phyloP scores from a whole-genome alignment of 2,888 invertebrate genomes.

The Chromoteleia sp. region DNA sequence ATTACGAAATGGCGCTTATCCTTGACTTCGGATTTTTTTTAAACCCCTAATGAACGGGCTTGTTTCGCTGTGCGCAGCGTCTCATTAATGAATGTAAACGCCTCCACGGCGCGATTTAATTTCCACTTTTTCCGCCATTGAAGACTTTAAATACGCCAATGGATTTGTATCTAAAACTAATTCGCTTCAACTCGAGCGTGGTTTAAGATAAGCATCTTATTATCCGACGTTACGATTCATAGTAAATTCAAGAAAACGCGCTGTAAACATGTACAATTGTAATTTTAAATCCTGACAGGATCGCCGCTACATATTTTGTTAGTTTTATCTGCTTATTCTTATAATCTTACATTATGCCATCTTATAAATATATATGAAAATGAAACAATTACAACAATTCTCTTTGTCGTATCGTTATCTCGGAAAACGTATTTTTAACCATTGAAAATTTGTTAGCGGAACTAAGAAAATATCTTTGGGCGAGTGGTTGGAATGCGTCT shows the following conservation, averaged over 20 bases:
- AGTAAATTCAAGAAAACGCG: background rate
- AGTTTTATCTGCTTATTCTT: too few relatives aligned
- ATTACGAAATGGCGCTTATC: constrained; percentile 53
- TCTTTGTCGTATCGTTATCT: background rate
- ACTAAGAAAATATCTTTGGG: constrained; percentile 28
- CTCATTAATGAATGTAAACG: constrained; percentile 64
- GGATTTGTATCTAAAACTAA: constrained; percentile 15
- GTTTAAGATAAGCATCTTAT: background rate
- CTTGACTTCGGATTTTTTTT: constrained; percentile 54
- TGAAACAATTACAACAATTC: background rate
- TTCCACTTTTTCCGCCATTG: constrained; percentile 57
- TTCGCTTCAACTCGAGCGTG: background rate
- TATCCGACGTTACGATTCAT: background rate
- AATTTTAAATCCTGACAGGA: too few relatives aligned
- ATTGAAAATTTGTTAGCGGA: constrained; percentile 26
- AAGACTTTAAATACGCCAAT: constrained; percentile 51
- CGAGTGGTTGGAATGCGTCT: constrained; percentile 43
- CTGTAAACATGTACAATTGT: too few relatives aligned
- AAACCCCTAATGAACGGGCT: constrained; percentile 53
- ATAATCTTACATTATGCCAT: too few relatives aligned
- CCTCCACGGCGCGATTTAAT: constrained; percentile 45
- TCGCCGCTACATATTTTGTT: too few relatives aligned
- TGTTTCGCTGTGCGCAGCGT: constrained; percentile 23
- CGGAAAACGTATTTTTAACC: constrained; percentile 8
- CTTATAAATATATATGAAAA: too few relatives aligned